Base-by-base conservation (phyloP, 2,797 vertebrate genomes). In the Anas georgica region DNA sequence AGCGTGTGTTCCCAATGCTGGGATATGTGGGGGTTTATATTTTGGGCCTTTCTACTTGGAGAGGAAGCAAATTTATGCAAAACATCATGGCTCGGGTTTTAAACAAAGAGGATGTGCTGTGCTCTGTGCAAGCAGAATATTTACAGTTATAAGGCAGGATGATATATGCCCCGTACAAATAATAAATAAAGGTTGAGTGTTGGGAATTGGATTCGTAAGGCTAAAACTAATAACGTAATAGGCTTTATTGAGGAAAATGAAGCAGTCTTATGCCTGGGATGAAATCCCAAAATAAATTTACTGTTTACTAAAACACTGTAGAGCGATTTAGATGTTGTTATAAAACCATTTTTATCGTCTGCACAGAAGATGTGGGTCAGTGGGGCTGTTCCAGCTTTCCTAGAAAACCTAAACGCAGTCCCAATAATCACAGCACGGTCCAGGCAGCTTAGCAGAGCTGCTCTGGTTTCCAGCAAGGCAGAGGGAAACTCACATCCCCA, bases 161-260 rank as follows among this genome's bases (percentile, higher is more conserved):
- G 96, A 97, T 93, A 59, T 91, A 97, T 96, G 80, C 64, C 78
- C 64, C 72, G 78, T 86, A 62, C 33, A 81, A 96, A 96, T 94
- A 92, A 95, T 96, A 96, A 94, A 95, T 94, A 87, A 84, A 94
- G 60, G 79, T 78, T 92, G 95, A 96, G 95, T 95, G 97, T 86
- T 76, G 75, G 86, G 83, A 95, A 91, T 91, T 80, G 81, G 84
- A 92, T 78, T 90, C 84, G 35, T 86, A 95, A 93, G 96, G 86
- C 83, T 78, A 52, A 95, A 94, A 69, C 67, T 77, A 93, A 88
- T 83, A 78, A 80, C 3, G 31, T 78, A 83, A 62, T 67, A 46
- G 54, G 50, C 45, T 84, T 91, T 91, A 79, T 25, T 59, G 84
- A 91, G 88, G 87, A 86, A 90, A 93, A 95, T 21, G 21, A 56